A percentile compares a stretch with the other conserved stretches of the same genome.
Conservation (phyloP, 2,113 vertebrate species). For the Sorex araneus region DNA sequence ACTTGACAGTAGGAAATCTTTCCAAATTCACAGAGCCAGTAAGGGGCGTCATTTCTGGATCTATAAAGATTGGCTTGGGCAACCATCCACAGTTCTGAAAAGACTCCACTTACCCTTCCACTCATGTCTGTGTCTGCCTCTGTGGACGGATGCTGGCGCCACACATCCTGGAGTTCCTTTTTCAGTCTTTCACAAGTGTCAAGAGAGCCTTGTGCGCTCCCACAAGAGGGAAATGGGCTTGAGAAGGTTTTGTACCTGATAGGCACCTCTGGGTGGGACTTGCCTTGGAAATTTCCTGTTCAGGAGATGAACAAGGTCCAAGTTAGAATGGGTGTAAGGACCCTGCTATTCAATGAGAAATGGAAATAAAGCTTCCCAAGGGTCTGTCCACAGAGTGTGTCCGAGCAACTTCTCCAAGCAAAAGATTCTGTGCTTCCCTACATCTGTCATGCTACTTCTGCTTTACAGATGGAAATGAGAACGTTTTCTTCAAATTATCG, state of each 20-base stretch:
- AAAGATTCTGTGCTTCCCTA: slow-evolving; percentile 1
- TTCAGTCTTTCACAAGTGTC: neutral
- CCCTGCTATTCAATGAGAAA: neutral
- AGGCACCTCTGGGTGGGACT: neutral
- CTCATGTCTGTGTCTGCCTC: neutral
- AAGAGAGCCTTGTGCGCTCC: neutral
- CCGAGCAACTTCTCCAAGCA: slow-evolving; percentile 24
- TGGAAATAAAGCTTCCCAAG: slow-evolving; percentile 4
- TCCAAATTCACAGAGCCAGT: too few relatives aligned
- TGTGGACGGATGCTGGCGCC: neutral
- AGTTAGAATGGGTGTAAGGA: neutral
- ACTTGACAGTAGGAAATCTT: slow-evolving; percentile 8
- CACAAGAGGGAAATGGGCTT: neutral
- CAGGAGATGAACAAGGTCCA: neutral
- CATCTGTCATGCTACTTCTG: neutral
- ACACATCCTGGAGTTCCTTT: slow-evolving; percentile 7
- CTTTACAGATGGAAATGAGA: slow-evolving; percentile 57
- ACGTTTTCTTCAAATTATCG: slow-evolving; percentile 55
- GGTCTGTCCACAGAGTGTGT: slow-evolving; percentile 3
- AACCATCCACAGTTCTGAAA: neutral
- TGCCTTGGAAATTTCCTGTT: neutral
- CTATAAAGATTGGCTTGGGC: slow-evolving; percentile 21
- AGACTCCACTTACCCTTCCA: neutral
- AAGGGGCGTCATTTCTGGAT: neutral
- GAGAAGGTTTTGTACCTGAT: neutral